These are phyloP conservation scores for Cyanoderma ruficeps DNA, from an alignment of 2,113 vertebrate genomes.

Conservation along the genomic window DNA sequence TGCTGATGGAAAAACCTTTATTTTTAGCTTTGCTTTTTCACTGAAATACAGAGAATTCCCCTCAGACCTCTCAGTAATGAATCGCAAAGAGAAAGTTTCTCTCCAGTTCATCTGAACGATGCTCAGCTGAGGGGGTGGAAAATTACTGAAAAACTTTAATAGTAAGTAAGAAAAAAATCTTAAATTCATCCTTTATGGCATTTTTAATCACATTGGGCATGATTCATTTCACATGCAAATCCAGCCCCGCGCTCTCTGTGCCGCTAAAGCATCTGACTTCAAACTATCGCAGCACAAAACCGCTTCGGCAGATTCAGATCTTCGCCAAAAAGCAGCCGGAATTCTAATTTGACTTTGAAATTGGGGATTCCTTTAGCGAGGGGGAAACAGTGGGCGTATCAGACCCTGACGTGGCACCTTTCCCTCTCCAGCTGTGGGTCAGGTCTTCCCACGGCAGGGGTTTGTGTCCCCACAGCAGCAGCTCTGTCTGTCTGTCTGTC, in stretches of 20 bases:
- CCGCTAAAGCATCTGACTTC: slow-evolving; percentile 26
- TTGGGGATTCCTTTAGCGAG: not conserved
- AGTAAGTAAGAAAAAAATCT: slow-evolving; percentile 28
- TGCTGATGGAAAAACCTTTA: not conserved
- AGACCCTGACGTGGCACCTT: rapidly evolving
- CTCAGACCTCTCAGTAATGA: slow-evolving; percentile 37
- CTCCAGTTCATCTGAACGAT: not conserved
- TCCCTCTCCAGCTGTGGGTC: not conserved
- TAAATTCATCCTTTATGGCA: slow-evolving; percentile 1
- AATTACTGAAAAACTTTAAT: slow-evolving; percentile 37
- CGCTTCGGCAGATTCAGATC: not conserved
- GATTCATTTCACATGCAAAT: slow-evolving; percentile 66
- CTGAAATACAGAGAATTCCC: slow-evolving; percentile 60
- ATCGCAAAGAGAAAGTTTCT: slow-evolving; percentile 31
- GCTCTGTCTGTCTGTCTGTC: not conserved
- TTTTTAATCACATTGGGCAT: slow-evolving; percentile 1
- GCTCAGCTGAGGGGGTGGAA: slow-evolving; percentile 43
- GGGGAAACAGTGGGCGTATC: rapidly evolving
- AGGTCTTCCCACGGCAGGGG: not conserved
- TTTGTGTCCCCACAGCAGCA: not conserved
- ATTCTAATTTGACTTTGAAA: not conserved
- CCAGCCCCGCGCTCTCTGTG: not conserved
- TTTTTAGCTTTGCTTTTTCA: slow-evolving; percentile 43
- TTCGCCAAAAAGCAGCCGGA: not conserved
- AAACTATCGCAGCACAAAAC: slow-evolving; percentile 39